Evolutionary conservation across 2,113 vertebrate genomes (phyloP), one percentile per base, ranked within the genome.

Genomic region (Macquaria australasica): DNA sequence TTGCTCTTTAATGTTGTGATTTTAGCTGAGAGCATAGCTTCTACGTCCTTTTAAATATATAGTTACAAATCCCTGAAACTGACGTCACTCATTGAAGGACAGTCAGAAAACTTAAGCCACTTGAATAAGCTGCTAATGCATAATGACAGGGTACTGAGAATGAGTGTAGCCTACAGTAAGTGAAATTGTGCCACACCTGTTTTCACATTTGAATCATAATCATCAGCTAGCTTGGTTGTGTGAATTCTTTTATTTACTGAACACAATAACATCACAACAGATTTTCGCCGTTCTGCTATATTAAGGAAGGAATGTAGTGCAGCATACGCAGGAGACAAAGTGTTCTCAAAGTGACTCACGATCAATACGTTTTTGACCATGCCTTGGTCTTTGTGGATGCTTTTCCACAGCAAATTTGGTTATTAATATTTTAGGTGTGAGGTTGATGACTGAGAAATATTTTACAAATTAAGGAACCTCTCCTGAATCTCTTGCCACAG

Each of bases 151-250:
- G 53, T 69, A 45, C 8, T 23, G 68, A 79, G 71, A 20, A 51
- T 63, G 60, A 82, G 45, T 82, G 16, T 53, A 56, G 73, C 73
- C 48, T 77, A 70, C 51, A 82, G 25, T 77, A 53, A 83, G 31
- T 66, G 51, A 77, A 84, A 73, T 72, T 20, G 73, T 81, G 69
- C 83, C 48, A 60, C 58, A 87, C 31, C 53, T 86, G 14, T 84
- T 80, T 75, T 82, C 5, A 77, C 70, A 79, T 79, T 70, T 62
- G n/a, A 84, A 53, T 86, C 58, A 58, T 55, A 14, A 66, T 56
- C 59, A 63, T 50, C 71, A 56, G 39, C 60, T 37, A 20, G 14
- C 21, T 64, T 39, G n/a, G 16, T 45, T 45, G 8, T 45, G 58
- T 64, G 55, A 28, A 60, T 4, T 1, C 18, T 43, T 64, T 62